Base-by-base conservation (phyloP, 2,888 invertebrate species). In the Cerceris ruficornis region DNA sequence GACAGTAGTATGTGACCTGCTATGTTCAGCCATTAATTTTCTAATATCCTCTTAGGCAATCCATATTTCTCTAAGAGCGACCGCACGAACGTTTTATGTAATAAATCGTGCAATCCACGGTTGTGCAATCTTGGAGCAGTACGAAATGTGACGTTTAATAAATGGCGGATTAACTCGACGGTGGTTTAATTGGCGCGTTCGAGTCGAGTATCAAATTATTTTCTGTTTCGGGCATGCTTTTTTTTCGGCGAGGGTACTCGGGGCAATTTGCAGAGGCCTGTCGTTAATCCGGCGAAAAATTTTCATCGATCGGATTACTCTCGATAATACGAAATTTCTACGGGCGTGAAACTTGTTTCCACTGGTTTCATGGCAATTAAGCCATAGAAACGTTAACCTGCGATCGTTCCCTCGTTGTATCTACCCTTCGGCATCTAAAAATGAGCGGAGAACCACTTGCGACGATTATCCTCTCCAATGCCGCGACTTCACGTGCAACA, bases 401-500 rank as follows among this genome's bases (percentile, higher is more conserved):
- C 28, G 28, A 28, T 28, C 28, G 28, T 28, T 28, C 28, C 28
- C 28, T 28, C 28, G 43, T 43, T 43, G 43, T 50, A 13, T 62
- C 17, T 15, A 15, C 39, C 41, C 6, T 0, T 8, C 41, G 17
- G 9, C 39, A 11, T 39, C 50, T 14, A 15, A 57, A 39, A 66
- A 65, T 61, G 61, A 61, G 69, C 41, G 15, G 69, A 54, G 62
- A 54, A 58, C 58, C 59, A 61, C 59, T 75, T 65, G 59, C 58
- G 65, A 69, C 65, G 77, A 80, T 81, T 69, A 60, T 59, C 39
- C 66, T 57, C 14, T 14, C 54, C 41, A 39, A 13, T 39, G 57
- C n/a, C 28, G 46, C 41, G 57, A 39, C 55, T 62, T 15, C 41
- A 11, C 14, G 14, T 57, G 83, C 77, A 86, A 86, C 85, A 86